Conservation (phyloP, 1,140 invertebrate species). For the Halyomorpha halys region DNA sequence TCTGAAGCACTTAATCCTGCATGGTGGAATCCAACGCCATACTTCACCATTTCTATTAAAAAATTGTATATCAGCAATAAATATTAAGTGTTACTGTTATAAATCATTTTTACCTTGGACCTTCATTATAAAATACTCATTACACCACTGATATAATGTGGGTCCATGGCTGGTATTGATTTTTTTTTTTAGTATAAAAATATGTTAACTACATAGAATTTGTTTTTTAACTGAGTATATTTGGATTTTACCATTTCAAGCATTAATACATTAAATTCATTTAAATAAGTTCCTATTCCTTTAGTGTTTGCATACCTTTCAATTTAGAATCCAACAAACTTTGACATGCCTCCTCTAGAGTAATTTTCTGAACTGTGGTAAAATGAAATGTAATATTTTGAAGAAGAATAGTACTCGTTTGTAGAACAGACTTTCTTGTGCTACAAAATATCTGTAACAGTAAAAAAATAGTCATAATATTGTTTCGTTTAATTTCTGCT, state of each 20-base stretch:
- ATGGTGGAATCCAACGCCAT: slow-evolving; percentile 66
- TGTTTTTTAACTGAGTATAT: no score
- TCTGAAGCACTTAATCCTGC: slow-evolving; percentile 58
- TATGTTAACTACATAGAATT: no score
- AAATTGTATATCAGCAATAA: background rate
- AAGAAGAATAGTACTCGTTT: slow-evolving; percentile 51
- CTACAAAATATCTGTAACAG: slow-evolving; percentile 58
- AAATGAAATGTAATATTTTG: slow-evolving; percentile 48
- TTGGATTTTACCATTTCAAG: no score
- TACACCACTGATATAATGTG: no score
- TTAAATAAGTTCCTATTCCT: no score
- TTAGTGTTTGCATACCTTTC: slow-evolving; percentile 39
- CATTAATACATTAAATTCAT: no score
- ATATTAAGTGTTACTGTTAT: no score
- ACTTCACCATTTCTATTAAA: slow-evolving; percentile 39
- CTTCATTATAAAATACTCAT: no score
- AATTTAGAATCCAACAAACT: slow-evolving; percentile 49
- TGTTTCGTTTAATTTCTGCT: no score
- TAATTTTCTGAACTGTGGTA: slow-evolving; percentile 42
- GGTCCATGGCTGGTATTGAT: no score
- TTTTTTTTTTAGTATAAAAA: no score
- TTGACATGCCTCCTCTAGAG: slow-evolving; percentile 40
- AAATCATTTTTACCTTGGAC: no score
- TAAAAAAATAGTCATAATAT: background rate
- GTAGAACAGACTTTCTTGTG: slow-evolving; percentile 58